These are phyloP conservation scores for Omphaloscelis lunosa DNA, from an alignment of 2,888 invertebrate genomes.

Conservation along the genomic window DNA sequence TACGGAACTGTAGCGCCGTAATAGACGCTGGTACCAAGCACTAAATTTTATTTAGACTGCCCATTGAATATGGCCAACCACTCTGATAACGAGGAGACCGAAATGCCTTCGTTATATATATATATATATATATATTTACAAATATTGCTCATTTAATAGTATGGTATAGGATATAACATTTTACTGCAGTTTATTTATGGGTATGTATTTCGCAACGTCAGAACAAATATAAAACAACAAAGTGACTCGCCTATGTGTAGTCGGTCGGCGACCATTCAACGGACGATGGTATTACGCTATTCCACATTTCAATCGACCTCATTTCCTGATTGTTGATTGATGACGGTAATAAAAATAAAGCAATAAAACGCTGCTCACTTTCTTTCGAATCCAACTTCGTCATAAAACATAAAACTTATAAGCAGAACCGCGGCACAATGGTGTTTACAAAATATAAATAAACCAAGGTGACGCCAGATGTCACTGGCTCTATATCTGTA, in stretches of 20 bases:
- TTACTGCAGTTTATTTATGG: not conserved
- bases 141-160: too few species aligned
- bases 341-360: slow-evolving; percentile 51
- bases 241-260: not conserved
- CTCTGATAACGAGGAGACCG: too few species aligned
- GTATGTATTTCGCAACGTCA: not conserved
- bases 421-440: slow-evolving; percentile 51
- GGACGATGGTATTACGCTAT: not conserved
- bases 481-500: slow-evolving; percentile 76
- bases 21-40: too few species aligned
- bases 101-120: too few species aligned
- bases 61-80: too few species aligned
- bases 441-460: slow-evolving; percentile 72
- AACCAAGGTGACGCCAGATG: slow-evolving; percentile 75
- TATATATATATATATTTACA: too few species aligned
- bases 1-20: too few species aligned
- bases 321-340: slow-evolving; percentile 48
- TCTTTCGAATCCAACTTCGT: slow-evolving; percentile 46
- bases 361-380: slow-evolving; percentile 52
- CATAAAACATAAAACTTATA: slow-evolving; percentile 57
- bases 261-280: not conserved
- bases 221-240: not conserved
- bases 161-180: not conserved
- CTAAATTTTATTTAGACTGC: too few species aligned
- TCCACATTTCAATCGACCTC: slow-evolving; percentile 18